These are phyloP conservation scores for Rotaria macrura DNA, from an alignment of 2,888 invertebrate species.

Conservation along the genomic window DNA sequence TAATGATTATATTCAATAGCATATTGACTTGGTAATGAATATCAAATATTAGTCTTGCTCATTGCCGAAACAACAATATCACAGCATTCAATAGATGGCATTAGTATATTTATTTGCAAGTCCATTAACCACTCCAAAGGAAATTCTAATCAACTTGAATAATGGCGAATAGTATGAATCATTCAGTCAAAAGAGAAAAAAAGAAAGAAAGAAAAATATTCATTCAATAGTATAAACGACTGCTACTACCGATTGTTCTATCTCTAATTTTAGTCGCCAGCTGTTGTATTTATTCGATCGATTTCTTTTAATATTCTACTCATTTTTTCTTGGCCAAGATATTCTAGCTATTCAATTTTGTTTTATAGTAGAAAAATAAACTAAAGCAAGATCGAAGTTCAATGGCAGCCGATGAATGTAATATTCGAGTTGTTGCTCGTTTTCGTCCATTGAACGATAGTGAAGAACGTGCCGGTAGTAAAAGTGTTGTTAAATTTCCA, in stretches of 20 bases:
- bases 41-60: no score
- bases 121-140: background rate
- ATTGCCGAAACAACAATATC: no score
- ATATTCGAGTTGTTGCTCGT: conserved; percentile 79
- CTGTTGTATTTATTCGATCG: background rate
- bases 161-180: background rate
- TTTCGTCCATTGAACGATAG: conserved; percentile 92
- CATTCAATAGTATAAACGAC: background rate
- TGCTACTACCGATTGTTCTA: background rate
- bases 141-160: background rate
- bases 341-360: background rate
- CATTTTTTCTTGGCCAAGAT: background rate
- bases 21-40: no score
- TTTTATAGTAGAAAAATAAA: no score
- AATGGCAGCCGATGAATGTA: conserved; percentile 39
- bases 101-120: background rate
- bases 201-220: conserved; percentile 22
- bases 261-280: background rate
- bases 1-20: no score
- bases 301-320: no score
- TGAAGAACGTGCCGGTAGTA: conserved; percentile 88
- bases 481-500: conserved; percentile 88
- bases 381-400: background rate
- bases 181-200: background rate
- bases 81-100: background rate